Base-by-base conservation (phyloP, 2,113 vertebrate genomes). In the Chelonoidis abingdonii region DNA sequence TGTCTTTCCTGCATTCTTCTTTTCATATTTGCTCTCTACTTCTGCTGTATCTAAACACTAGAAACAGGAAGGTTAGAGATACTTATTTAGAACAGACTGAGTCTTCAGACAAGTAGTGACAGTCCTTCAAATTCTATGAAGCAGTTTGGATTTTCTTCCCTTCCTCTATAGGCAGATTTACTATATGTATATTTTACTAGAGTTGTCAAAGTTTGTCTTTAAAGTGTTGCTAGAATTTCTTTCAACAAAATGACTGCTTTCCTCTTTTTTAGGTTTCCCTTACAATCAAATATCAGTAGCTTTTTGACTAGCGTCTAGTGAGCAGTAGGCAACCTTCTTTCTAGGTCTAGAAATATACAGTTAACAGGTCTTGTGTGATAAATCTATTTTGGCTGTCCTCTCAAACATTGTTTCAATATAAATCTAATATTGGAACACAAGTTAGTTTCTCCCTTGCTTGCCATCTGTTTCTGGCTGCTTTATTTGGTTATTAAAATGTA, bases 211-310 rank as follows among this genome's bases (percentile, higher is more conserved):
- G 78, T 0, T 4, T 62, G 49, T 76, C 86, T 86, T 62, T 22
- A n/a, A 87, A 91, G 91, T 27, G 56, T 75, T n/a, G 0, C 0
- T 72, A 83, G 92, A 92, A 88, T 78, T 44, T 78, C 14, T 94
- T 96, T 25, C 57, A 27, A 85, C 92, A 96, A 97, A 94, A 97
- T 95, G 96, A 90, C 96, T 96, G 89, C 91, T 81, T 94, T 93
- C 35, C 88, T 89, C 1, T 78, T 38, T 38, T n/a, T 41, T 72
- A 0, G 84, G 41, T 83, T 93, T 87, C 11, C 0, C 52, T 96
- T 52, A 27, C 79, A 41, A 1, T 75, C 90, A 62, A 90, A 0
- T 88, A 83, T 91, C 89, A 84, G 44, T 89, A 93, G 90, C 35
- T 16, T 19, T 16, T 69, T 19, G 8, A 72, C 93, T 93, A 0